Base-by-base conservation (phyloP, 1,140 invertebrate genomes). In the Hyles vespertilio region DNA sequence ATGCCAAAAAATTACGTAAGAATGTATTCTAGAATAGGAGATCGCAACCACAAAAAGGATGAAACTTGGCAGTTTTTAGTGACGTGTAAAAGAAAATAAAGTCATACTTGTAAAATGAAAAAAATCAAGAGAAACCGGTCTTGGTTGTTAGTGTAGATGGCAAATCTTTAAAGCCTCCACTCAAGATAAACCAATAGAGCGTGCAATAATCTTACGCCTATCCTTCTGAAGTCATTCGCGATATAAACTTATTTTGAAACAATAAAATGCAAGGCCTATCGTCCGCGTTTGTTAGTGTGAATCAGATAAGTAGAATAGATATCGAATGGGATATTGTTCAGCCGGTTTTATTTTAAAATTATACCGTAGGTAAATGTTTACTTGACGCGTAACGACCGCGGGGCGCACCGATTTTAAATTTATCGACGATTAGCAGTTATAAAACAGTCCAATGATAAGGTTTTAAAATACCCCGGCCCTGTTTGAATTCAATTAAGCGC, bases 271-370 rank as follows among this genome's bases (percentile, higher is more conserved):
- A 78, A 76, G 76, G 76, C 59, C 62, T 69, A 66, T 67, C 68
- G 62, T 77, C 79, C 70, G 67, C 73, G 69, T 79, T 81, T 80
- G 79, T 84, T 82, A 77, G 77, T 82, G 80, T 76, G 72, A 76
- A 84, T 84, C 84, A 74, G 84, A 84, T 87, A 82, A 82, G 70
- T 74, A 58, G 67, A 72, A 70, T 75, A 74, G 74, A 80, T 79
- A 79, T 70, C 69, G 58, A 64, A 74, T 68, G 67, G 69, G 67
- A 76, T 70, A 76, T 73, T 69, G 74, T 70, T 64, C 57, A 53
- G 57, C 63, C 73, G 50, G 51, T 45, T 65, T 67, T 61, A 63
- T 62, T 62, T 63, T 53, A 48, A 58, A 72, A 80, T 77, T 79
- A 79, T 76, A 69, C 70, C 61, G 51, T 59, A 52, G 44, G 51